Evolutionary conservation across 2,113 vertebrate genomes (phyloP).

Genomic region (Burhinus bistriatus): DNA sequence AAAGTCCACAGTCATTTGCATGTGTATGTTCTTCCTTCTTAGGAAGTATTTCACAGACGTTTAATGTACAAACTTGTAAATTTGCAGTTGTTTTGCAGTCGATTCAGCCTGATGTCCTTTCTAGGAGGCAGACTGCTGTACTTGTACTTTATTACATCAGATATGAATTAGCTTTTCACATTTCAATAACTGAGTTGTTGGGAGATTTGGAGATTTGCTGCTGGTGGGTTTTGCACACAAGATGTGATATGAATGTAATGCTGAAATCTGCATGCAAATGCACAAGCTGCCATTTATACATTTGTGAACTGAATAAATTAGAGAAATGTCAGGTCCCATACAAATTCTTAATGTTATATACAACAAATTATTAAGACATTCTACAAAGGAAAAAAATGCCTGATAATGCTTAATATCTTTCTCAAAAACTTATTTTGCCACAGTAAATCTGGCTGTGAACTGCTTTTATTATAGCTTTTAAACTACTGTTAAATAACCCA

Average conservation of each 20-base stretch:
- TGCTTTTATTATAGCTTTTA: background rate
- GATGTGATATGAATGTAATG: slow-evolving; percentile 14
- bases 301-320: slow-evolving; percentile 56
- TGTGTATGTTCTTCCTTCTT: background rate
- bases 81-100: background rate
- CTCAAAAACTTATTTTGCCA: background rate
- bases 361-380: background rate
- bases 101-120: background rate
- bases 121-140: background rate
- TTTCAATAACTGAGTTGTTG: background rate
- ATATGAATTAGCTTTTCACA: background rate
- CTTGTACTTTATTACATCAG: background rate
- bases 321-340: slow-evolving; percentile 19
- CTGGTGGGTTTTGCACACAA: background rate
- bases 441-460: background rate
- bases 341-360: slow-evolving; percentile 2
- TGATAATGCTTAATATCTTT: background rate
- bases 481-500: background rate
- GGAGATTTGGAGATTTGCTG: slow-evolving; percentile 14
- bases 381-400: background rate
- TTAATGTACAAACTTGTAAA: background rate
- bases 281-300: slow-evolving; percentile 16
- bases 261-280: slow-evolving; percentile 56
- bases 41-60: background rate
- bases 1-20: background rate